These are phyloP conservation scores for Drosophila parvula DNA, from an alignment of 1,140 invertebrate species.

Conservation along the genomic window DNA sequence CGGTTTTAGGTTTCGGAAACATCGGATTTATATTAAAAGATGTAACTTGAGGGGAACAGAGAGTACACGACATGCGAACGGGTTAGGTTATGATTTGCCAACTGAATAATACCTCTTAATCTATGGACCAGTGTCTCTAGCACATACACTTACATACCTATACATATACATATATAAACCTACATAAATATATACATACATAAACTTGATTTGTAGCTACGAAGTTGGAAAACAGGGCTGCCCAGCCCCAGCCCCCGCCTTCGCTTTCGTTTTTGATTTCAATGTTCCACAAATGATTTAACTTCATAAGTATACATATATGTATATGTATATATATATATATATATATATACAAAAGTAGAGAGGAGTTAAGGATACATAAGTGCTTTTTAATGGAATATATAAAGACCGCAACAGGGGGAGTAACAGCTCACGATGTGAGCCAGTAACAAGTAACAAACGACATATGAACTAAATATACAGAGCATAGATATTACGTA, in stretches of 20 bases:
- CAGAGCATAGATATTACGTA: constrained; percentile 59
- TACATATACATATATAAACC: constrained; percentile 44
- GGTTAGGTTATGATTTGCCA: constrained; percentile 46
- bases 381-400: constrained; percentile 80
- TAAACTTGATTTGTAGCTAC: constrained; percentile 31
- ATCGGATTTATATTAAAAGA: background rate
- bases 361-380: constrained; percentile 67
- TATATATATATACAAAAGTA: constrained; percentile 35
- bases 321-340: constrained; percentile 34
- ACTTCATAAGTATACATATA: constrained; percentile 35
- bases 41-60: constrained; percentile 10
- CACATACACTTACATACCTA: constrained; percentile 43
- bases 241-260: background rate
- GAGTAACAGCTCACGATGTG: constrained; percentile 39
- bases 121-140: constrained; percentile 74
- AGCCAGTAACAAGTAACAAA: constrained; percentile 43
- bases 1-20: no score
- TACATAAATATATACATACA: constrained; percentile 26
- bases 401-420: constrained; percentile 64
- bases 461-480: constrained; percentile 36
- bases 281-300: constrained; percentile 43
- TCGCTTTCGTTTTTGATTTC: constrained; percentile 16
- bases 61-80: background rate
- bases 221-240: constrained; percentile 5
- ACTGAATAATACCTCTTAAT: constrained; percentile 76